phyloP scores from a whole-genome alignment of 2,888 invertebrate genomes.

The Eupithecia insigniata region DNA sequence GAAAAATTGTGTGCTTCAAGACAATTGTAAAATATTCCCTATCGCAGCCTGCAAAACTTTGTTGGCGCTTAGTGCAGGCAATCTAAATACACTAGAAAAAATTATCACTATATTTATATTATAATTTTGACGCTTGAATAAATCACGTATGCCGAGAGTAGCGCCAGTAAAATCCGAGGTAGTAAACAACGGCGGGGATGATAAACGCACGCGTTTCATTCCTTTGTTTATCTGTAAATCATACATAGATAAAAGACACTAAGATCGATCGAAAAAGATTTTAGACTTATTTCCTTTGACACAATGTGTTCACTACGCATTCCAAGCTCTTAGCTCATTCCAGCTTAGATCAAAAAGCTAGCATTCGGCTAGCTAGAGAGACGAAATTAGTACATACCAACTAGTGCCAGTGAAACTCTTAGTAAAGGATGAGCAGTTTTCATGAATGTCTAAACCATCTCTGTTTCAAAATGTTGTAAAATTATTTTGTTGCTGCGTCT shows the following conservation, averaged over 20 bases:
- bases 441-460: neutral
- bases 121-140: neutral
- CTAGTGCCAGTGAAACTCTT: neutral
- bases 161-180: constrained; percentile 48
- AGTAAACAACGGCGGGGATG: constrained; percentile 67
- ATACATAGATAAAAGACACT: constrained; percentile 40
- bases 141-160: constrained; percentile 11
- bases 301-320: neutral
- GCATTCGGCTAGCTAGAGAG: neutral
- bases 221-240: constrained; percentile 61
- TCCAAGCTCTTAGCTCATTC: too few species aligned
- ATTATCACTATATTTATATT: too few species aligned
- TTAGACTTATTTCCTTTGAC: neutral
- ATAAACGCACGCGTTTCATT: constrained; percentile 64
- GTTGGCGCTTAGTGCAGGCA: neutral
- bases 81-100: neutral
- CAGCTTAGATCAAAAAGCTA: neutral
- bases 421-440: neutral
- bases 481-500: neutral
- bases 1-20: neutral
- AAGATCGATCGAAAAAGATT: neutral
- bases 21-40: neutral
- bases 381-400: neutral
- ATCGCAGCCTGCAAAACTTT: neutral
- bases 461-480: neutral